Evolutionary conservation across 2,888 invertebrate species (phyloP).

Genomic region (Pandemis cinnamomeana): DNA sequence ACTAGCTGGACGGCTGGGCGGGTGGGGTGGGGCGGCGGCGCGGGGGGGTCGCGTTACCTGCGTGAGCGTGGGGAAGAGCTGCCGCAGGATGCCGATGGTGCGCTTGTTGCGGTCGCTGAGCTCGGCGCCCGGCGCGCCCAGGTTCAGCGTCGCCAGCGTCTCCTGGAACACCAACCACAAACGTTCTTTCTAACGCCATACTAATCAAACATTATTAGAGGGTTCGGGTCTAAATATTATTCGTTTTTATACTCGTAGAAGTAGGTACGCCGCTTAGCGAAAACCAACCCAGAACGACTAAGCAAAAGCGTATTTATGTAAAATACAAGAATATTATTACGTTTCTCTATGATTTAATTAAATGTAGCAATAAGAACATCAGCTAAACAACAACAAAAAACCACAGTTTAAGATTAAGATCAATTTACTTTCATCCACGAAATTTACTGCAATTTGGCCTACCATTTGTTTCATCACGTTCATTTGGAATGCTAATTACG

Average conservation of each 20-base stretch:
- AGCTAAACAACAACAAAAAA: no score
- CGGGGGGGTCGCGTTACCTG: slow-evolving; percentile 79
- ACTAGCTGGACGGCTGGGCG: background rate
- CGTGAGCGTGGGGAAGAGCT: slow-evolving; percentile 89
- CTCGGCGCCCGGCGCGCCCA: slow-evolving; percentile 87
- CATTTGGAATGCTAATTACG: background rate
- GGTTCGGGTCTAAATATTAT: no score
- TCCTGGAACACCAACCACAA: slow-evolving; percentile 78
- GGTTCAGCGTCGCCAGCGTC: slow-evolving; percentile 87
- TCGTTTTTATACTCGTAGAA: no score
- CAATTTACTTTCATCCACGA: background rate
- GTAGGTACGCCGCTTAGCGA: no score
- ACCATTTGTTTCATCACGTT: background rate
- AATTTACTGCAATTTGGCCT: background rate
- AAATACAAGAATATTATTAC: no score
- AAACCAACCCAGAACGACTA: no score
- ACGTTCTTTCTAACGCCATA: background rate
- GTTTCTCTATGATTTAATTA: no score
- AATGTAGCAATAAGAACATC: no score
- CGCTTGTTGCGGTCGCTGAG: slow-evolving; percentile 89
- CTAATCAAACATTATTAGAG: background rate
- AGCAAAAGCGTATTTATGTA: no score
- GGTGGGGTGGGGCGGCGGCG: slow-evolving; percentile 39
- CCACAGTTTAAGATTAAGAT: background rate
- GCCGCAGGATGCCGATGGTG: slow-evolving; percentile 90